Evolutionary conservation across 1,140 invertebrate genomes (phyloP).

Genomic region (Pogonognathellus flavescens): DNA sequence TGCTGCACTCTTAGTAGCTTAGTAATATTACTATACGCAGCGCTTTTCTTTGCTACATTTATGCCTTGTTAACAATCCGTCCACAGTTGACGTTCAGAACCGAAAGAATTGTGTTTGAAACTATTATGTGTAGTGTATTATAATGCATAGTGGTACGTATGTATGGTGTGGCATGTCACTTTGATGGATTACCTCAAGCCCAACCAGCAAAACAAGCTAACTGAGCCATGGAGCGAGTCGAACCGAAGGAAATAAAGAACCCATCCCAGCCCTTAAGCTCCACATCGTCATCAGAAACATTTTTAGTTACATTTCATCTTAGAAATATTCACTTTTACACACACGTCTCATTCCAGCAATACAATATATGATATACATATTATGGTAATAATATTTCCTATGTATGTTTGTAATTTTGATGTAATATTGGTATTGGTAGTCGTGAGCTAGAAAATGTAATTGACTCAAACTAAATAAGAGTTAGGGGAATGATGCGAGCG

Average conservation of each 20-base stretch:
- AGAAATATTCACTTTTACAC: too few relatives aligned
- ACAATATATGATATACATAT: too few relatives aligned
- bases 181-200: constrained; percentile 42
- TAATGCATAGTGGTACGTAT: not conserved
- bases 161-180: constrained; percentile 15
- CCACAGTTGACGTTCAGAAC: constrained; percentile 33
- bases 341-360: too few relatives aligned
- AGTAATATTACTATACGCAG: too few relatives aligned
- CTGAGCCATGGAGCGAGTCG: not conserved
- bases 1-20: too few relatives aligned
- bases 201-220: not conserved
- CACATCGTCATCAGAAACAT: constrained; percentile 1
- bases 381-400: too few relatives aligned
- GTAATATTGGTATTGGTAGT: too few relatives aligned
- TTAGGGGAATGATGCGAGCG: too few relatives aligned
- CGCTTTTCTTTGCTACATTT: not conserved
- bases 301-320: not conserved
- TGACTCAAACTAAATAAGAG: too few relatives aligned
- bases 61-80: constrained; percentile 38
- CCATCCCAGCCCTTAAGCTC: constrained; percentile 35
- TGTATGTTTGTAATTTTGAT: too few relatives aligned
- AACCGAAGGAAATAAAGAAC: not conserved
- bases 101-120: constrained; percentile 16
- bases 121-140: not conserved
- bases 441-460: too few relatives aligned